These are phyloP conservation scores for Piezodorus guildinii DNA, from an alignment of 1,140 invertebrate species.

Conservation along the genomic window DNA sequence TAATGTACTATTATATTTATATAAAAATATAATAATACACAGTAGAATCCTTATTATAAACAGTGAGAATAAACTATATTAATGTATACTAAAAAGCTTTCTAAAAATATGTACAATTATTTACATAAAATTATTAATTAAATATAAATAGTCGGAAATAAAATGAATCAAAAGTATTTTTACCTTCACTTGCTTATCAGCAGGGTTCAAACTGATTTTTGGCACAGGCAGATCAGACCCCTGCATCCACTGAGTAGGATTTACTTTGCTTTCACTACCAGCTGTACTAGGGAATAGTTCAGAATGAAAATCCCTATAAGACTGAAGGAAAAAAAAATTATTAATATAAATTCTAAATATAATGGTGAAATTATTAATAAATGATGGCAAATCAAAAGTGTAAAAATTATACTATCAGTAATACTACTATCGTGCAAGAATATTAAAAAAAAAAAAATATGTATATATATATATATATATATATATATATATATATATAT, in stretches of 20 bases:
- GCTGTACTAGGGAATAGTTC: conserved; percentile 84
- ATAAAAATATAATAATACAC: no score
- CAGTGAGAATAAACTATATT: no score
- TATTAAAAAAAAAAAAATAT: no score
- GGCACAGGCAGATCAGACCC: conserved; percentile 55
- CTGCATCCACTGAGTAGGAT: conserved; percentile 63
- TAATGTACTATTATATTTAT: background rate
- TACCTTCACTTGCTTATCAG: conserved; percentile 29
- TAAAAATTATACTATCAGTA: no score
- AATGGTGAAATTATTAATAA: no score
- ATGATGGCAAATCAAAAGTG: no score
- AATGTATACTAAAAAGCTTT: background rate
- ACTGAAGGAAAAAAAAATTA: conserved; percentile 44
- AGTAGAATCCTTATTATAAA: background rate
- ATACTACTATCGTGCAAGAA: no score
- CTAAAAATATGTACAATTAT: background rate
- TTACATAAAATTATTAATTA: background rate
- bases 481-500: no score
- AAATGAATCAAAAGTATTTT: background rate
- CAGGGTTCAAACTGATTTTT: conserved; percentile 70
- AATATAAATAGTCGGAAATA: background rate
- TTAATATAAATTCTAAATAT: no score
- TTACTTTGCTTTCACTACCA: conserved; percentile 60
- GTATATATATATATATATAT: no score
- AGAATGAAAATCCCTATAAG: conserved; percentile 84